Evolutionary conservation across 2,797 vertebrate genomes (phyloP).

Genomic region (Apodemus agrarius): DNA sequence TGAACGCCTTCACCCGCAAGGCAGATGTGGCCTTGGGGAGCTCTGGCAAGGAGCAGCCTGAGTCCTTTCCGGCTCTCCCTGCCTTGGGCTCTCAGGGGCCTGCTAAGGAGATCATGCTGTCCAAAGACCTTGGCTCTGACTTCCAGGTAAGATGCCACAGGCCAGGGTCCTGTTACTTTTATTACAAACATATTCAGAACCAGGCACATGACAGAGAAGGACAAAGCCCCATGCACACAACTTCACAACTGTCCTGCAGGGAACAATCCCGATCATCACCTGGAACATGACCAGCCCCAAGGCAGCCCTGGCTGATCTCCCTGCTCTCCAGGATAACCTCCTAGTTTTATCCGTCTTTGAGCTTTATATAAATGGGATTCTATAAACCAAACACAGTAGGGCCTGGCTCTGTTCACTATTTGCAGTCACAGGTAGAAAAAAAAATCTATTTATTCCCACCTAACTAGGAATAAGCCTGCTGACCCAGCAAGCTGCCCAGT

Average conservation of each 20-base stretch:
- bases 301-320: neutral
- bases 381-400: neutral
- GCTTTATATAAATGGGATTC: neutral
- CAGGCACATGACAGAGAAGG: neutral
- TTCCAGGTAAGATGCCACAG: constrained; percentile 91
- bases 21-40: constrained; percentile 89
- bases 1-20: constrained; percentile 92
- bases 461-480: neutral
- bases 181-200: neutral
- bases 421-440: neutral
- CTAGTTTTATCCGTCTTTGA: neutral
- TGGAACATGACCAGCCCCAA: neutral
- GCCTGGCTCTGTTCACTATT: neutral
- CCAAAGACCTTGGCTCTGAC: constrained; percentile 86
- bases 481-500: neutral
- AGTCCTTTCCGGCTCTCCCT: constrained; percentile 85
- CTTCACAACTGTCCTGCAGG: neutral
- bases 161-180: neutral
- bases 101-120: constrained; percentile 87
- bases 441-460: neutral
- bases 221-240: neutral
- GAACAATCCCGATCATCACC: neutral
- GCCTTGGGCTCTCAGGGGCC: constrained; percentile 82
- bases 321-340: neutral
- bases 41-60: constrained; percentile 86